Conservation (phyloP, 2,113 vertebrate genomes). For the Gnathonemus longibarbis region DNA sequence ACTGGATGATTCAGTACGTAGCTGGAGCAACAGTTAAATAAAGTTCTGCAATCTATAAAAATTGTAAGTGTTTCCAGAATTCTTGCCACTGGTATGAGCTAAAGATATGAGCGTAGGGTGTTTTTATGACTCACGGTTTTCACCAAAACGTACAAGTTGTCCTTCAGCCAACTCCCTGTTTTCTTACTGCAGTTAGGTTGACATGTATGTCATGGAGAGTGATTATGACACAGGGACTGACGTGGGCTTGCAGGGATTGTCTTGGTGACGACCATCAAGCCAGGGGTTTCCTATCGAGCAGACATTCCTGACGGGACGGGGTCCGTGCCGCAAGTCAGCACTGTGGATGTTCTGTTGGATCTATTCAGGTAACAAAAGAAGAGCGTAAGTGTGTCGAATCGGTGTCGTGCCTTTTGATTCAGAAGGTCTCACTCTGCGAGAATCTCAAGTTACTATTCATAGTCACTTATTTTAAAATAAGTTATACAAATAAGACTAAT, state of each 20-base stretch:
- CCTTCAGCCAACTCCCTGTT: background rate
- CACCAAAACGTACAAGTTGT: background rate
- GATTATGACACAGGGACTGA: background rate
- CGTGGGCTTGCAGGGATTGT: slow-evolving; percentile 56
- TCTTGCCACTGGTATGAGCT: background rate
- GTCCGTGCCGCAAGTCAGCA: slow-evolving; percentile 58
- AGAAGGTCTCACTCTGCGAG: background rate
- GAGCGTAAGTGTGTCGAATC: background rate
- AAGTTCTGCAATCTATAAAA: background rate
- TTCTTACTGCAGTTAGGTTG: background rate
- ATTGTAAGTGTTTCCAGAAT: background rate
- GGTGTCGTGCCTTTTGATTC: background rate
- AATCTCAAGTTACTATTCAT: background rate
- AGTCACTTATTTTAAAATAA: background rate
- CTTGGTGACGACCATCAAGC: slow-evolving; percentile 69
- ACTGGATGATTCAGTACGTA: background rate
- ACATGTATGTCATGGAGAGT: background rate
- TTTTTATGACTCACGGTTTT: background rate
- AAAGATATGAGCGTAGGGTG: background rate
- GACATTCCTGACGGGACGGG: slow-evolving; percentile 56
- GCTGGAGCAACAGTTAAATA: background rate
- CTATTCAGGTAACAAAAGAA: slow-evolving; percentile 60
- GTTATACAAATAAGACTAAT: background rate
- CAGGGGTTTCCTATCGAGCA: slow-evolving; percentile 59
- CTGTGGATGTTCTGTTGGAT: slow-evolving; percentile 70